phyloP scores from a whole-genome alignment of 2,797 vertebrate genomes.

The Apodemus agrarius region DNA sequence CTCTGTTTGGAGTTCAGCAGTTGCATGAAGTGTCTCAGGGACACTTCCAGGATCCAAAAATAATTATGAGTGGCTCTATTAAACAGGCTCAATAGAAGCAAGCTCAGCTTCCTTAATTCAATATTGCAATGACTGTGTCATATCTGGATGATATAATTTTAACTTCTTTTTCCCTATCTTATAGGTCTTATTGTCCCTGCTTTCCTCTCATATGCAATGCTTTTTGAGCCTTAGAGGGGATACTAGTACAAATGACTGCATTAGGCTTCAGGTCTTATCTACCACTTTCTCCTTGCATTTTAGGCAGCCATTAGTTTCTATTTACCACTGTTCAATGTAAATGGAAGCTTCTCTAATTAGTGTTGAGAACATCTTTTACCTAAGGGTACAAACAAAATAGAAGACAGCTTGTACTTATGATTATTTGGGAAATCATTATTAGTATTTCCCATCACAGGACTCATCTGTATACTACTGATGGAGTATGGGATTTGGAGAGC shows the following conservation, averaged over 20 bases:
- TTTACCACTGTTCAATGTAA: not conserved
- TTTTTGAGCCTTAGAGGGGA: not conserved
- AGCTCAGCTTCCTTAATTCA: not conserved
- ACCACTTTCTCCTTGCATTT: not conserved
- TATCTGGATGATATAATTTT: not conserved
- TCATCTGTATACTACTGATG: not conserved
- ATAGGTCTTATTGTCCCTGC: not conserved
- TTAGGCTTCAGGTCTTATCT: not conserved
- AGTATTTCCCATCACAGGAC: not conserved
- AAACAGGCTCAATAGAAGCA: not conserved
- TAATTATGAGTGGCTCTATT: not conserved
- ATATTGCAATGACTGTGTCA: not conserved
- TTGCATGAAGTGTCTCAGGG: no score
- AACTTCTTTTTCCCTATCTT: not conserved
- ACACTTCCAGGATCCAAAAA: not conserved
- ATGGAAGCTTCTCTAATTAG: not conserved
- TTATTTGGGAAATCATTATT: not conserved
- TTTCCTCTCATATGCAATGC: not conserved
- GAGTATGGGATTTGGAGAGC: no score
- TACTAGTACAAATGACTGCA: not conserved
- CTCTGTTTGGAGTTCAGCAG: not conserved
- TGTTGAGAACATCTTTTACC: not conserved
- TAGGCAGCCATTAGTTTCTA: not conserved
- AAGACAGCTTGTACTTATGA: not conserved
- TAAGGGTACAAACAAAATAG: not conserved